Evolutionary conservation across 1,140 invertebrate genomes (phyloP).

Genomic region (Macrosteles quadrilineatus): DNA sequence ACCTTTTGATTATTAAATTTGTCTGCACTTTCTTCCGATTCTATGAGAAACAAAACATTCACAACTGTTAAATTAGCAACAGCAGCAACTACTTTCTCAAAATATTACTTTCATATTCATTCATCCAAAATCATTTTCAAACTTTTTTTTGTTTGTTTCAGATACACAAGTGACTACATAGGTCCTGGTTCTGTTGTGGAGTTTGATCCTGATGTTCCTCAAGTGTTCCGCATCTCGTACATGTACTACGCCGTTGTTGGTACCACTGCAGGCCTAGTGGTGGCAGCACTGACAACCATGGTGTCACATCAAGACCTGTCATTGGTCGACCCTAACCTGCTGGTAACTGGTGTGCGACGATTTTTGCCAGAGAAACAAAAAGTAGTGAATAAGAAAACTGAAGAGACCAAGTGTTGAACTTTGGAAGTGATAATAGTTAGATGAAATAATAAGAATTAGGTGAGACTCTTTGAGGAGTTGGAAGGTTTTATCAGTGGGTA

Average conservation of each 20-base stretch:
- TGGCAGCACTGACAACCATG: conserved; percentile 53
- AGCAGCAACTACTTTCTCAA: too few relatives aligned
- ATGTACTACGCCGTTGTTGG: conserved; percentile 69
- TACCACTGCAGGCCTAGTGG: conserved; percentile 61
- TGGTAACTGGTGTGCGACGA: background rate
- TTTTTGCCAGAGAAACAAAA: background rate
- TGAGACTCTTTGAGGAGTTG: too few relatives aligned
- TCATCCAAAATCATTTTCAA: background rate
- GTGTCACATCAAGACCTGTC: background rate
- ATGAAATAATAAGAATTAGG: too few relatives aligned
- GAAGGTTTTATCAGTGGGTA: too few relatives aligned
- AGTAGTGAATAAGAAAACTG: too few relatives aligned
- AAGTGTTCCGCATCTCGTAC: conserved; percentile 63
- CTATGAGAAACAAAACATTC: too few relatives aligned
- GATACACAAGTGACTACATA: background rate
- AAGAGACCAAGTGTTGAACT: too few relatives aligned
- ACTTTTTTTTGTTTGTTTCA: background rate
- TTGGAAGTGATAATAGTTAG: too few relatives aligned
- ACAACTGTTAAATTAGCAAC: too few relatives aligned
- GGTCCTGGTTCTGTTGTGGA: background rate
- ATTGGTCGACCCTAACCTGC: background rate
- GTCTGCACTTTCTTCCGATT: too few relatives aligned
- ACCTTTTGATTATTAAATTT: too few relatives aligned
- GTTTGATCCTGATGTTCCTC: background rate
- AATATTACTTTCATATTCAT: too few relatives aligned